Base-by-base conservation (phyloP, 1,140 invertebrate genomes). In the Telenomus remus region DNA sequence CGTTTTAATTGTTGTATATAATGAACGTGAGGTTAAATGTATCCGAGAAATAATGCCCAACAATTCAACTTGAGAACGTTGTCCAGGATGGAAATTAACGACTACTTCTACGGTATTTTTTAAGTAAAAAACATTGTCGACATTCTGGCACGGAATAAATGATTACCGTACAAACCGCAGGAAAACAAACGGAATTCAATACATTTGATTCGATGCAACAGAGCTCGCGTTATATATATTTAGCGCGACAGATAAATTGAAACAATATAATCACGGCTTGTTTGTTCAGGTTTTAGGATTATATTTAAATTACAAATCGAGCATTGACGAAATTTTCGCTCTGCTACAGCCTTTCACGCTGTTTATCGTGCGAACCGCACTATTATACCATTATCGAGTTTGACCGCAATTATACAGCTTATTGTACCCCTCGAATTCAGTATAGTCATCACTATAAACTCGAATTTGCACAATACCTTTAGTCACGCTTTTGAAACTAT, bases 381-480 rank as follows among this genome's bases (percentile, higher is more conserved):
- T 79, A 78, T 82, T 84, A 83, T 82, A 82, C 80, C 81, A 83
- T 82, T 83, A 83, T 78, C 78, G 78, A 73, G 75, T 69, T 78
- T 77, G 70, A 53, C 57, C 64, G 66, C 79, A 81, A 84, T 84
- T 84, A 80, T 79, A 71, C 76, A 66, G 73, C 63, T 79, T 80
- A 76, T 81, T 73, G 63, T 69, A 63, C 56, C 51, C 50, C 3
- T 10, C 39, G 9, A n/a, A 77, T 63, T 66, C 16, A 13, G 43
- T 54, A 27, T 27, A 27, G 19, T 27, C 19, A 27, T 27, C 19
- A 27, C 19, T 27, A 27, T 27, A 27, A 13, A 46, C 42, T 54
- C 54, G 53, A 27, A 27, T 27, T 27, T 27, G 19, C 19, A 27
- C 19, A 6, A 27, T 27, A 27, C 19, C 19, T 27, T n/a, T n/a